phyloP scores from a whole-genome alignment of 1,140 invertebrate genomes.

The Bilobella aurantiaca region DNA sequence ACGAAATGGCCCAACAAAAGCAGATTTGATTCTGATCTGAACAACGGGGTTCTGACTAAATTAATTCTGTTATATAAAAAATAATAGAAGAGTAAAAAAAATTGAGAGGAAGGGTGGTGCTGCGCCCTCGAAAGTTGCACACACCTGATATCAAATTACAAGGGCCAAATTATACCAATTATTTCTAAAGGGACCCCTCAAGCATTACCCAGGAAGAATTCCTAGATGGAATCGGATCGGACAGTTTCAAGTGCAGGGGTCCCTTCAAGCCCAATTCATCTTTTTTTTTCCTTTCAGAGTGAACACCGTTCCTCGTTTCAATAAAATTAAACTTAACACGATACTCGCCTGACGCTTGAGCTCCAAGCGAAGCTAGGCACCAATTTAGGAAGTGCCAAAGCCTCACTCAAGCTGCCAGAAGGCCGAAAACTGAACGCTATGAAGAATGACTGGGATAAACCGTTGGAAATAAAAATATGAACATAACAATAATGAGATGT shows the following conservation, averaged over 20 bases:
- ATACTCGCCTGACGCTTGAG: no score
- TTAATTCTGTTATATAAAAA: slow-evolving; percentile 23
- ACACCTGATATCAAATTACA: slow-evolving; percentile 34
- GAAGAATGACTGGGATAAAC: no score
- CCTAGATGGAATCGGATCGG: slow-evolving; percentile 3
- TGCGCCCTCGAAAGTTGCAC: background rate
- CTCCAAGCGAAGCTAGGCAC: no score
- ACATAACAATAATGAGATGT: background rate
- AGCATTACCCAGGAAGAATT: background rate
- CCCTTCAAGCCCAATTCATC: background rate
- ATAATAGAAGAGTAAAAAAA: no score
- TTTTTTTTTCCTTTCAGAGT: background rate
- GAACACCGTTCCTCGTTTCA: background rate
- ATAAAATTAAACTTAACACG: background rate
- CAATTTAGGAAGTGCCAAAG: background rate
- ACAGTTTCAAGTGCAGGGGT: background rate
- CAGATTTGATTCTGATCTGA: background rate
- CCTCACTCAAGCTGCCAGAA: background rate
- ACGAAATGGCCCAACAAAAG: no score
- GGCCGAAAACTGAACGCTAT: no score
- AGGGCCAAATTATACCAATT: slow-evolving; percentile 32
- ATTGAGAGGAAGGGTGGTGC: background rate
- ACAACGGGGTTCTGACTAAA: slow-evolving; percentile 14
- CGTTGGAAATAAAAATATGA: background rate
- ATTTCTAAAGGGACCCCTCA: background rate